Evolutionary conservation across 2,797 vertebrate species (phyloP).

Genomic region (Dryobates pubescens): DNA sequence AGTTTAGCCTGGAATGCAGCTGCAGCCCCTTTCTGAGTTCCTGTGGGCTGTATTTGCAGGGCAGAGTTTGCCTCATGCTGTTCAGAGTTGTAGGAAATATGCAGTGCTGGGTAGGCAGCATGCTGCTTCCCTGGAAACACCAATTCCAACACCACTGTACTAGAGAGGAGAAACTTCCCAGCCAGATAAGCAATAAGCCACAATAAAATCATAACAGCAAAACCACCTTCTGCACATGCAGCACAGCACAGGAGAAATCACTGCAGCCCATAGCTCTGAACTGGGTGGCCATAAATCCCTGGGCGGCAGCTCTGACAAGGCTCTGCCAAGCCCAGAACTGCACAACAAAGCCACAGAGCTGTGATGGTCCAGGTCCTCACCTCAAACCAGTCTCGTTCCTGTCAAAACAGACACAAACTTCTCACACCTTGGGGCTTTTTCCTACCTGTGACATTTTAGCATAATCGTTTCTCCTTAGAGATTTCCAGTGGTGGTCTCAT

Average conservation of each 20-base stretch:
- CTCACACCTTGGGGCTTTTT: neutral
- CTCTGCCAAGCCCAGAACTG: neutral
- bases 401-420: neutral
- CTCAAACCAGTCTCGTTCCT: neutral
- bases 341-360: fast-evolving
- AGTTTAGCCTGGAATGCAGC: neutral
- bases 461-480: neutral
- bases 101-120: neutral
- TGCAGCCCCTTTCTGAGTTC: neutral
- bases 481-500: neutral
- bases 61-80: neutral
- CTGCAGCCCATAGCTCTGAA: neutral
- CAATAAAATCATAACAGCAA: fast-evolving
- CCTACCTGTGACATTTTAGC: neutral
- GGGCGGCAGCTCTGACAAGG: neutral
- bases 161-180: neutral
- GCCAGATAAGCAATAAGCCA: neutral
- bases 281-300: neutral
- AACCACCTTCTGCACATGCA: neutral
- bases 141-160: neutral
- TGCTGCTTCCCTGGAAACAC: neutral
- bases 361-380: neutral
- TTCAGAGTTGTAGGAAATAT: neutral
- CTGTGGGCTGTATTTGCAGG: neutral
- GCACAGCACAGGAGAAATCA: fast-evolving